Evolutionary conservation across 2,888 invertebrate species (phyloP), one percentile per base, ranked within the genome.

Genomic region (Athalia rosae): DNA sequence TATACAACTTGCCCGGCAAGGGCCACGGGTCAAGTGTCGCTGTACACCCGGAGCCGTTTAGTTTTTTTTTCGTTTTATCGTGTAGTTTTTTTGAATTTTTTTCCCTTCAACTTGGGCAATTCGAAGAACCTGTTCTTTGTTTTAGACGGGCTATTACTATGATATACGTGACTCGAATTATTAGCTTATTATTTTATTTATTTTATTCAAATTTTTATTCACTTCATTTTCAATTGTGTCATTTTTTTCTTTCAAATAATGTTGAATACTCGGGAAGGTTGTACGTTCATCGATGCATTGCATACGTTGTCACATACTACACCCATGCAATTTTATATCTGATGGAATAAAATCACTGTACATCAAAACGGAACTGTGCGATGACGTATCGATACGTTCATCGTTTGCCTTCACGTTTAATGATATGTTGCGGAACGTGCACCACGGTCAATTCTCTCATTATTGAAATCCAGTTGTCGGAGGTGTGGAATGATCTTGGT

Each of bases 111-210:
- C 74, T 71, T 71, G 71, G 71, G 71, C 71, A 71, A 71, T 71
- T 71, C 48, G 62, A 74, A 61, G 11, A 74, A 74, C 74, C 61
- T 74, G 74, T 74, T 74, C 74, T 74, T 74, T 62, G 61, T 62
- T 74, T 61, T 74, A 4, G 8, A 4, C 9, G 45, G 47, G 45
- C 45, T 71, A 43, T 71, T 71, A 48, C 71, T 61, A 48, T 62
- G 45, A 4, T 15, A 13, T 67, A 74, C 74, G 74, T 74, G 74
- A 59, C 74, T 61, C 9, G 74, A 74, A 74, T 74, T 62, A 61
- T 74, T 13, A 41, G 61, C 13, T 8, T 4, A n/a, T 53, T 47
- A 4, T 11, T 41, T 53, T 2, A 11, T 67, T 28, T n/a, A n/a
- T 28, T 28, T 28, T 28, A 28, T 28, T 28, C 2, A 6, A 48